Evolutionary conservation across 2,888 invertebrate genomes (phyloP).

Genomic region (Sisyra nigra): DNA sequence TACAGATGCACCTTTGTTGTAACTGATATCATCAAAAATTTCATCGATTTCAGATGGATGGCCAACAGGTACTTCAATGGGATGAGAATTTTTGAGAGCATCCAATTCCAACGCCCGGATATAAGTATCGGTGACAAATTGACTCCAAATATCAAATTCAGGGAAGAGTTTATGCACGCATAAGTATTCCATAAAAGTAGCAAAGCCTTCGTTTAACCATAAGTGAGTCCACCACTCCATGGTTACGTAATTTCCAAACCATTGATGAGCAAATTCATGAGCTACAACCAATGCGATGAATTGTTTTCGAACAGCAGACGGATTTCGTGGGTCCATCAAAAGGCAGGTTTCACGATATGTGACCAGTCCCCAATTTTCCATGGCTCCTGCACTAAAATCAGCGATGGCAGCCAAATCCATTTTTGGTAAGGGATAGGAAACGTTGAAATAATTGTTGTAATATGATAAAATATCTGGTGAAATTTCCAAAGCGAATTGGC

Average conservation of each 20-base stretch:
- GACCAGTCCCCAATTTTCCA: constrained; percentile 96
- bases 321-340: constrained; percentile 78
- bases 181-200: constrained; percentile 88
- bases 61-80: constrained; percentile 89
- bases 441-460: constrained; percentile 88
- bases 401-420: constrained; percentile 93
- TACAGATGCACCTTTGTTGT: constrained; percentile 87
- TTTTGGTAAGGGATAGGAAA: constrained; percentile 90
- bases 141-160: constrained; percentile 93
- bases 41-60: constrained; percentile 93
- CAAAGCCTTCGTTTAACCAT: constrained; percentile 95
- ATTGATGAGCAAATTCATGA: constrained; percentile 93
- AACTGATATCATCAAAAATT: constrained; percentile 94
- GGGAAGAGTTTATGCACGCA: constrained; percentile 88
- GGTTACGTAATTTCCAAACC: constrained; percentile 96
- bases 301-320: constrained; percentile 69
- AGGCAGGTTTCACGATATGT: constrained; percentile 88
- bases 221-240: constrained; percentile 98
- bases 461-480: constrained; percentile 85
- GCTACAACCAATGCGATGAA: constrained; percentile 77
- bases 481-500: constrained; percentile 79
- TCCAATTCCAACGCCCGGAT: constrained; percentile 76
- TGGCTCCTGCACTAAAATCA: constrained; percentile 89
- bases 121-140: constrained; percentile 82
- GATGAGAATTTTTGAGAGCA: constrained; percentile 81